A percentile compares a stretch with the other conserved stretches of the same genome.
phyloP scores from a whole-genome alignment of 2,888 invertebrate species.

The Microdon myrmicae region DNA sequence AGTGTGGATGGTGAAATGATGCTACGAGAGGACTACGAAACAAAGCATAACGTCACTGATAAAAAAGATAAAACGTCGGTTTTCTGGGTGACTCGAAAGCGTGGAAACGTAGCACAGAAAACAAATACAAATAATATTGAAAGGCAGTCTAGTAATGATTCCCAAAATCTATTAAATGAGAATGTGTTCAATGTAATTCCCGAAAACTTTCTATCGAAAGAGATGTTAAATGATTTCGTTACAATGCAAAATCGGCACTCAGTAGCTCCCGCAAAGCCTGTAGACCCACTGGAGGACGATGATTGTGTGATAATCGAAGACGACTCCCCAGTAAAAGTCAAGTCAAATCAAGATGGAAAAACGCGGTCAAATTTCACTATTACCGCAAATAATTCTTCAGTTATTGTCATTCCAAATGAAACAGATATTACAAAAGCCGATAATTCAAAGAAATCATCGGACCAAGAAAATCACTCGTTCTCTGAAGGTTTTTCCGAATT shows the following conservation, averaged over 20 bases:
- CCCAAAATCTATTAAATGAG: too few species aligned
- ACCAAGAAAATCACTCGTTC: too few species aligned
- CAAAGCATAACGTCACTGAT: slow-evolving; percentile 56
- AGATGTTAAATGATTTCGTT: slow-evolving; percentile 2
- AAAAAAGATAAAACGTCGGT: slow-evolving; percentile 58
- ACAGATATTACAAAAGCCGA: too few species aligned
- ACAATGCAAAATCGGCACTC: not conserved
- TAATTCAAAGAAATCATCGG: too few species aligned
- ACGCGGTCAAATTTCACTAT: slow-evolving; percentile 36
- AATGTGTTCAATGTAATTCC: not conserved
- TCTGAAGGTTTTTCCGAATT: too few species aligned
- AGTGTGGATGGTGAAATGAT: slow-evolving; percentile 64
- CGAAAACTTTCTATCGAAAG: not conserved
- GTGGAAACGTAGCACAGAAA: too few species aligned
- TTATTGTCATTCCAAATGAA: slow-evolving; percentile 24
- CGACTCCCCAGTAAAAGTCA: slow-evolving; percentile 9
- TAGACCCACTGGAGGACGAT: slow-evolving; percentile 21
- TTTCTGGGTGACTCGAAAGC: slow-evolving; percentile 61
- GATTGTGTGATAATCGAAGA: slow-evolving; percentile 61
- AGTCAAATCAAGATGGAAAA: slow-evolving; percentile 9
- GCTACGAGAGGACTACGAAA: slow-evolving; percentile 63
- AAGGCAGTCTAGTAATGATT: too few species aligned
- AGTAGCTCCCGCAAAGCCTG: not conserved
- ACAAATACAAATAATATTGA: too few species aligned
- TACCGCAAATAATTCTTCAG: slow-evolving; percentile 15